Evolutionary conservation across 2,113 vertebrate genomes (phyloP), one percentile per base, ranked within the genome.

Genomic region (Atherinomorus stipes): DNA sequence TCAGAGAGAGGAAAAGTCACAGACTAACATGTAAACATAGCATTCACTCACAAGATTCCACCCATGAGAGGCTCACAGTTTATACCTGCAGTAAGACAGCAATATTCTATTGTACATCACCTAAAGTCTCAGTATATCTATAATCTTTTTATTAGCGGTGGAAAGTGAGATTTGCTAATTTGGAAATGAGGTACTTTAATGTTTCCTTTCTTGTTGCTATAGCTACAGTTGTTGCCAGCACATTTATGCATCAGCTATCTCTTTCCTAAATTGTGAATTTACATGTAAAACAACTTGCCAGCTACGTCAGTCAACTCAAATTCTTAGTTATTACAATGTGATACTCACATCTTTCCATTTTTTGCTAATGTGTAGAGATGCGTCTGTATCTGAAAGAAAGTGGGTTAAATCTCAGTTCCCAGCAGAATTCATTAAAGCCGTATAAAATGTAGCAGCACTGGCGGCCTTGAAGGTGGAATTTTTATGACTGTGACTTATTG

Each of bases 401-500:
- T 45, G 21, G 8, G n/a, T 71, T 62, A 25, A 11, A 21, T 19
- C 18, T 59, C 16, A 21, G 6, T 61, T 21, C 15, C n/a, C 22
- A 34, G 37, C n/a, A 60, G 21, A 31, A 23, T 50, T 49, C 4
- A 28, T 38, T 16, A 28, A 44, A 51, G 11, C 11, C 31, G 34
- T 37, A 34, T 67, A 25, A 64, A 47, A 23, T 47, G 34, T 28
- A 21, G 58, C 49, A 31, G 44, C 58, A 0, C 18, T 16, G 18
- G 2, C 2, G 23, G 34, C 50, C 51, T 63, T 64, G 57, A 38
- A 68, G 26, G 10, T 11, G 49, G 0, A 49, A 8, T 59, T 53
- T 77, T 64, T 19, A 74, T 54, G 53, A 16, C 49, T 1, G 7
- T 70, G 56, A 76, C 2, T 74, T 53, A 69, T 50, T n/a, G 2